Conservation (phyloP, 2,797 vertebrate species). For the Odontamblyopus rebecca region DNA sequence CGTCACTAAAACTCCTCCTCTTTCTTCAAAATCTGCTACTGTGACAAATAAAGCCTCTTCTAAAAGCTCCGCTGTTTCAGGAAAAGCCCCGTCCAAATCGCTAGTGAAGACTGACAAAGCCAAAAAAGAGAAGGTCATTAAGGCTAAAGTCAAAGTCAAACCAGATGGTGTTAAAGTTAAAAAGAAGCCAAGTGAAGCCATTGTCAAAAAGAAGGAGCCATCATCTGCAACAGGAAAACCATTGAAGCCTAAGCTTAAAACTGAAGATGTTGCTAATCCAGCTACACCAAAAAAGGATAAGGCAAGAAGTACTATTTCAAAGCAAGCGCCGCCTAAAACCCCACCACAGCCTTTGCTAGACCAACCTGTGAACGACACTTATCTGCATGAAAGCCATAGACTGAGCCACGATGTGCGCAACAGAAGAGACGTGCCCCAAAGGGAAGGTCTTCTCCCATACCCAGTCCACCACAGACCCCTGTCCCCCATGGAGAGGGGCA, state of each 20-base stretch:
- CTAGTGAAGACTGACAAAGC: conserved; percentile 58
- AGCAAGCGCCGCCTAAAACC: conserved; percentile 51
- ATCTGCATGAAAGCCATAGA: conserved; percentile 56
- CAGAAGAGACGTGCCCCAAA: conserved; percentile 55
- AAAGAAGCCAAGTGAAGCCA: conserved; percentile 72
- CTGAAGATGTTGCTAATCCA: conserved; percentile 50
- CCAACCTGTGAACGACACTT: conserved; percentile 39
- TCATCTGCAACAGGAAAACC: conserved; percentile 48
- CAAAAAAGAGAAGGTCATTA: conserved; percentile 61
- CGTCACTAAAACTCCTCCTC: conserved; percentile 50
- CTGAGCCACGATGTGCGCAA: conserved; percentile 52
- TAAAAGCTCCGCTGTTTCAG: conserved; percentile 76
- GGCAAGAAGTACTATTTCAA: conserved; percentile 44
- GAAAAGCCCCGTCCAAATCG: conserved; percentile 71
- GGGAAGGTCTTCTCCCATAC: conserved; percentile 40
- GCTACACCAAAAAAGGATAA: conserved; percentile 62
- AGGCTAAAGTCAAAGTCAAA: conserved; percentile 88
- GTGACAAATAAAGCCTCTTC: conserved; percentile 47
- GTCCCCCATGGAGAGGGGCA: conserved; percentile 54
- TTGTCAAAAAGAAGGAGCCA: conserved; percentile 60
- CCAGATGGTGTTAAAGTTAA: conserved; percentile 86
- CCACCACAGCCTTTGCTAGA: conserved; percentile 52
- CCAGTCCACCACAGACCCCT: conserved; percentile 39
- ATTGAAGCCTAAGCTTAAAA: conserved; percentile 50
- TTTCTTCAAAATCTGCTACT: conserved; percentile 47